These are phyloP conservation scores for Battus philenor DNA, from an alignment of 1,140 invertebrate species.

Conservation along the genomic window DNA sequence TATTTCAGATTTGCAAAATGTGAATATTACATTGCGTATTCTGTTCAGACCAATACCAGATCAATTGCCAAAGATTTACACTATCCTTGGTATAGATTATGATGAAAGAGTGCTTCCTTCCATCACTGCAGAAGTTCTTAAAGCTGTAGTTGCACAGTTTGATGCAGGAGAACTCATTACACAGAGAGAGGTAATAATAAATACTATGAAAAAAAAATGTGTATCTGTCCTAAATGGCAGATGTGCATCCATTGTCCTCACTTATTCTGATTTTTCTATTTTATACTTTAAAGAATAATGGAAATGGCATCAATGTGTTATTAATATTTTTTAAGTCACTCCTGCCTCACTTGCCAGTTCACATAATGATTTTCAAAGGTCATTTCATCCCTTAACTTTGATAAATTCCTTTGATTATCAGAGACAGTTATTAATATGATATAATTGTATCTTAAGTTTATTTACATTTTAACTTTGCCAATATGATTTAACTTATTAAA, in stretches of 20 bases:
- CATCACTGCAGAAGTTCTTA: constrained; percentile 99
- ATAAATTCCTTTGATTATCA: too few species aligned
- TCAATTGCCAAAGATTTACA: constrained; percentile 94
- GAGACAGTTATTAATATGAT: too few species aligned
- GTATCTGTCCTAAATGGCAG: too few species aligned
- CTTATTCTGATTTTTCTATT: too few species aligned
- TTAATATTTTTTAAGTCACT: neutral
- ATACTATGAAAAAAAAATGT: neutral
- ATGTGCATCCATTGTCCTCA: too few species aligned
- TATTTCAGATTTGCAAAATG: constrained; percentile 96
- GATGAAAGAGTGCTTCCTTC: constrained; percentile 99
- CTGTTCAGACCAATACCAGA: constrained; percentile 95
- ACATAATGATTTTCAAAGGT: too few species aligned
- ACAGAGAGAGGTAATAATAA: constrained; percentile 87
- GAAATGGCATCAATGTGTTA: neutral
- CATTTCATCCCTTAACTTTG: too few species aligned
- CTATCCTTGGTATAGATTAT: constrained; percentile 97
- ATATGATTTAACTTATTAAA: too few species aligned
- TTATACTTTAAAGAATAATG: too few species aligned
- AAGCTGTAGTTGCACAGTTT: constrained; percentile 99
- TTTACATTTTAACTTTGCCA: too few species aligned
- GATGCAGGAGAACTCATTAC: constrained; percentile 99
- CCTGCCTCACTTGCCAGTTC: too few species aligned
- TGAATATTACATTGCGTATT: constrained; percentile 99
- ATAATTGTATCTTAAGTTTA: too few species aligned